A percentile compares a stretch with the other conserved stretches of the same genome.
phyloP scores from a whole-genome alignment of 1,140 invertebrate genomes.

The Brachionus plicatilis region DNA sequence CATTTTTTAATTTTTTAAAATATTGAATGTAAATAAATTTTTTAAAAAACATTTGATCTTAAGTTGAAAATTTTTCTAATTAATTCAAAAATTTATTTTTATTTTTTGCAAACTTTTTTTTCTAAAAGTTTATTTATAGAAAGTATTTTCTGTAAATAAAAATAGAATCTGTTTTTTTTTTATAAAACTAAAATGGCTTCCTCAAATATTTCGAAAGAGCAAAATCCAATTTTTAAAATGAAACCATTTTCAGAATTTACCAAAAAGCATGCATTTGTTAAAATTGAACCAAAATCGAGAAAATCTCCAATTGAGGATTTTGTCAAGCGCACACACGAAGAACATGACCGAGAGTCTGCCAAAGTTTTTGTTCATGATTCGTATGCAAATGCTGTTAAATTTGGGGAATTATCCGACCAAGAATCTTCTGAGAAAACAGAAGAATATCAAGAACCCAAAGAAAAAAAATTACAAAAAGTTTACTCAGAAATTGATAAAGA shows the following conservation, averaged over 20 bases:
- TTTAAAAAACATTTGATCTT: not conserved
- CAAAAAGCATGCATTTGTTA: not conserved
- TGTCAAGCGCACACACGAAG: not conserved
- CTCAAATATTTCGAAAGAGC: not conserved
- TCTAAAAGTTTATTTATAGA: not conserved
- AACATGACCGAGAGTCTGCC: not conserved
- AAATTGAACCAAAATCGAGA: not conserved
- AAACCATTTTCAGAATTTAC: not conserved
- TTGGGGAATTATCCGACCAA: not conserved
- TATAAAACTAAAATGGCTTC: not conserved
- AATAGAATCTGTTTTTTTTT: not conserved
- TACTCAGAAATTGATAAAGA: not conserved
- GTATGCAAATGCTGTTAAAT: not conserved
- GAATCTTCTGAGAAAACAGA: not conserved
- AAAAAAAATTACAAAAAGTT: not conserved
- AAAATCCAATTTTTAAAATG: not conserved
- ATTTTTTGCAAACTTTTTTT: not conserved
- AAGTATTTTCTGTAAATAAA: not conserved
- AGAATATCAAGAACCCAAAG: not conserved
- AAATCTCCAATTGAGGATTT: not conserved
- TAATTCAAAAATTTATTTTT: not conserved
- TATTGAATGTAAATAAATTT: not conserved
- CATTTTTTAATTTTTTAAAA: not conserved
- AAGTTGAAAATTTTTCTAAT: not conserved
- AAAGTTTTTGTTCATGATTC: not conserved